phyloP scores from a whole-genome alignment of 2,888 invertebrate genomes.

The Anorthoa munda region DNA sequence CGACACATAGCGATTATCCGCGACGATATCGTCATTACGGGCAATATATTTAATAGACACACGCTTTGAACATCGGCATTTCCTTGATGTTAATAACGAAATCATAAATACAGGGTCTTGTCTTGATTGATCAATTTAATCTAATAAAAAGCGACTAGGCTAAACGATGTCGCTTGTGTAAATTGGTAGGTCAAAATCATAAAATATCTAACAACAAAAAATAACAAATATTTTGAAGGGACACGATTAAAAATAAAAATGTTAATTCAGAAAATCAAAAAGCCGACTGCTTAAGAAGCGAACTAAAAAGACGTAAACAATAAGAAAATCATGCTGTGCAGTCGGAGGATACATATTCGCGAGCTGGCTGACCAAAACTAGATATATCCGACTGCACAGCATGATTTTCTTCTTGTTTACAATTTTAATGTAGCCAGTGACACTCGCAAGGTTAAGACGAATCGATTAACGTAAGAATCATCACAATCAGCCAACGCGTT shows the following conservation, averaged over 20 bases:
- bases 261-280: too few relatives aligned
- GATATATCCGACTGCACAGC: too few relatives aligned
- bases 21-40: slow-evolving; percentile 55
- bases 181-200: not conserved
- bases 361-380: too few relatives aligned
- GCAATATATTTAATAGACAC: slow-evolving; percentile 48
- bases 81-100: slow-evolving; percentile 44
- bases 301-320: too few relatives aligned
- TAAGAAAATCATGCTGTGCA: too few relatives aligned
- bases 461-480: too few relatives aligned
- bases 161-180: slow-evolving; percentile 7
- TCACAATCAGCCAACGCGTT: too few relatives aligned
- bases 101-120: slow-evolving; percentile 13
- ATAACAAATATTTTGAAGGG: not conserved
- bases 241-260: not conserved
- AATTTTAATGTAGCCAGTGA: too few relatives aligned
- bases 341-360: too few relatives aligned
- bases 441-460: too few relatives aligned
- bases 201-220: not conserved
- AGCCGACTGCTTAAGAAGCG: too few relatives aligned
- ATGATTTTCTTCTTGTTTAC: too few relatives aligned
- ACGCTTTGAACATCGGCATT: slow-evolving; percentile 45
- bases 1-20: slow-evolving; percentile 58
- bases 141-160: slow-evolving; percentile 17
- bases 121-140: slow-evolving; percentile 53